These are phyloP conservation scores for Euura lappo DNA, from an alignment of 1,140 invertebrate species.

Conservation along the genomic window DNA sequence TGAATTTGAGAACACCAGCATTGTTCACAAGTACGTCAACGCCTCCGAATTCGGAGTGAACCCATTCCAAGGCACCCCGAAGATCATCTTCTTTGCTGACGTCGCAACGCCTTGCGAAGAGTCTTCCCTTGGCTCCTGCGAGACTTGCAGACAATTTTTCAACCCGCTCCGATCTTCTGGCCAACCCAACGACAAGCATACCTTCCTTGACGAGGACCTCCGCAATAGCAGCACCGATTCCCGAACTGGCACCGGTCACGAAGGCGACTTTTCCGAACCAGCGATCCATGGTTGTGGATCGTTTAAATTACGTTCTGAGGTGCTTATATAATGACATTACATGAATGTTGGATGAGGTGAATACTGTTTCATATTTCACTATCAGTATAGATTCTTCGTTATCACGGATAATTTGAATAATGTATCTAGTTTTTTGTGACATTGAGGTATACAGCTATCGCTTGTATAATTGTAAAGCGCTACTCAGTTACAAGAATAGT, in stretches of 20 bases:
- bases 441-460: too few species aligned
- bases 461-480: too few species aligned
- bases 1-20: conserved; percentile 64
- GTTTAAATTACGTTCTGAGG: too few species aligned
- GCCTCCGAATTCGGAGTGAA: conserved; percentile 66
- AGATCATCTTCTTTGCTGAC: conserved; percentile 71
- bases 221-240: conserved; percentile 65
- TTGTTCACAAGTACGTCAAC: conserved; percentile 43
- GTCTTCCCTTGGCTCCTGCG: conserved; percentile 40
- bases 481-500: too few species aligned
- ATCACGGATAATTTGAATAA: too few species aligned
- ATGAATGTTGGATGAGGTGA: too few species aligned
- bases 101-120: conserved; percentile 67
- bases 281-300: conserved; percentile 36
- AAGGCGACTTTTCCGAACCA: conserved; percentile 68
- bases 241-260: conserved; percentile 69
- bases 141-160: conserved; percentile 31
- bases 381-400: too few species aligned
- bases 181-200: conserved; percentile 60
- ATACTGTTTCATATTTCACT: too few species aligned
- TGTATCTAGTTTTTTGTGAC: too few species aligned
- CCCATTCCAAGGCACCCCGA: conserved; percentile 68
- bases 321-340: too few species aligned
- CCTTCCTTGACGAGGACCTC: conserved; percentile 60
- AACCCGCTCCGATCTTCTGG: conserved; percentile 42